These are phyloP conservation scores for Odontomachus brunneus DNA, from an alignment of 1,140 invertebrate genomes.

Conservation along the genomic window DNA sequence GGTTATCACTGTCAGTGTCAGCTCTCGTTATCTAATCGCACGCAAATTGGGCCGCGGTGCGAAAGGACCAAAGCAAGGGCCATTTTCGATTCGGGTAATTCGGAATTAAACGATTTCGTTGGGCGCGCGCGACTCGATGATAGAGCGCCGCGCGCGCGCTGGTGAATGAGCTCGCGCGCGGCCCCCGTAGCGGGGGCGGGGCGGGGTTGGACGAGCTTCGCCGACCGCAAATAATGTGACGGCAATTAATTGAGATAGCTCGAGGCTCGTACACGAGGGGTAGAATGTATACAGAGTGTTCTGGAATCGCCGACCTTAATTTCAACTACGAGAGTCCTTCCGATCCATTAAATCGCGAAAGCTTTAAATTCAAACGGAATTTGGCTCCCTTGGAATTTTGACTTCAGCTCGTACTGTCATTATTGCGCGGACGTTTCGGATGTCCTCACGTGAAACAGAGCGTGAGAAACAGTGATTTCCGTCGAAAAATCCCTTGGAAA, in stretches of 20 bases:
- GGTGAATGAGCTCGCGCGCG: background rate
- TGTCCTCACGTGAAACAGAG: background rate
- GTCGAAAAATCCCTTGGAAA: too few relatives aligned
- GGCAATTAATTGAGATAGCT: constrained; percentile 75
- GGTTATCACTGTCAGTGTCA: constrained; percentile 19
- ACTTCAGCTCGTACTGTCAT: too few relatives aligned
- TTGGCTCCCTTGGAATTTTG: background rate
- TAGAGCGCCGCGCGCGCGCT: constrained; percentile 36
- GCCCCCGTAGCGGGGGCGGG: background rate
- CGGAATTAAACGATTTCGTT: constrained; percentile 63
- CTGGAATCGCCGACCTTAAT: constrained; percentile 23
- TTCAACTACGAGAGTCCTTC: constrained; percentile 14
- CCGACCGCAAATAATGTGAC: constrained; percentile 73
- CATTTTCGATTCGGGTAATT: constrained; percentile 64
- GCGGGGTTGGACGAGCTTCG: constrained; percentile 1
- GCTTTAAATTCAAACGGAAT: constrained; percentile 2
- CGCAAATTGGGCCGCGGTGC: constrained; percentile 64
- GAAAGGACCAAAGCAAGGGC: constrained; percentile 68
- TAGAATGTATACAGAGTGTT: constrained; percentile 29
- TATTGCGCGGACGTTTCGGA: constrained; percentile 7
- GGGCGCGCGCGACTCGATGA: constrained; percentile 50
- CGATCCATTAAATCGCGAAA: constrained; percentile 14
- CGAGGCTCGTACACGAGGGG: constrained; percentile 41
- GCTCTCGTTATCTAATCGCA: constrained; percentile 50
- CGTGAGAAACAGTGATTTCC: too few relatives aligned